Percentiles rank a stretch among this genome's conserved stretches.
These are phyloP conservation scores for Epizoanthus stellaris DNA, from an alignment of 92 coral and sea anemone genomes.

Conservation along the genomic window DNA sequence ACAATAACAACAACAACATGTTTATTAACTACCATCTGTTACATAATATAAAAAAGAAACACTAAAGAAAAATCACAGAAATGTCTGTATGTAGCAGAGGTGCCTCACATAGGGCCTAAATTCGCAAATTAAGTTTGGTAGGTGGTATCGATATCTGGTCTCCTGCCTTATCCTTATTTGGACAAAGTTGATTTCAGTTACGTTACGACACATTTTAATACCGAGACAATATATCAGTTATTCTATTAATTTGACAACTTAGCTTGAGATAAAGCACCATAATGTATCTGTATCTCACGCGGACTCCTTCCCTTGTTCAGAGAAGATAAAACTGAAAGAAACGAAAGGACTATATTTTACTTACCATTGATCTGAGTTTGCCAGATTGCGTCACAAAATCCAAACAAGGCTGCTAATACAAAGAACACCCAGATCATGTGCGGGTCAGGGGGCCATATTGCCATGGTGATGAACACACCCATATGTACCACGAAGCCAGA, in stretches of 20 bases:
- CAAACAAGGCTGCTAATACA: constrained; percentile 90
- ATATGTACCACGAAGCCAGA: constrained; percentile 88
- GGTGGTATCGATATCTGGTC: no score
- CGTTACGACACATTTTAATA: no score
- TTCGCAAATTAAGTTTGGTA: neutral
- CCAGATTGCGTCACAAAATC: constrained; percentile 98
- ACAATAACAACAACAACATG: no score
- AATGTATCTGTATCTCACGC: no score
- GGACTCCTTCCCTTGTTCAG: neutral
- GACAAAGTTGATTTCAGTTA: no score
- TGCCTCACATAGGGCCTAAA: neutral
- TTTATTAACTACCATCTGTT: no score
- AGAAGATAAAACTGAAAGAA: neutral
- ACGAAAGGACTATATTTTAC: neutral
- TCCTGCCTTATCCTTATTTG: no score
- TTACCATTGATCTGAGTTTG: constrained; percentile 98
- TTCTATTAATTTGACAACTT: no score
- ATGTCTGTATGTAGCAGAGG: neutral
- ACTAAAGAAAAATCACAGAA: no score
- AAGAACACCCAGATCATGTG: constrained; percentile 86
- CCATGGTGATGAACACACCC: constrained; percentile 76
- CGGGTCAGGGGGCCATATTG: constrained; percentile 83
- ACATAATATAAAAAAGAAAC: no score
- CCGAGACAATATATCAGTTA: no score
- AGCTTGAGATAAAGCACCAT: no score